Percentiles rank a stretch among this genome's conserved stretches.
Evolutionary conservation across 2,888 invertebrate genomes (phyloP).

Genomic region (Drosophila flavopinicola): DNA sequence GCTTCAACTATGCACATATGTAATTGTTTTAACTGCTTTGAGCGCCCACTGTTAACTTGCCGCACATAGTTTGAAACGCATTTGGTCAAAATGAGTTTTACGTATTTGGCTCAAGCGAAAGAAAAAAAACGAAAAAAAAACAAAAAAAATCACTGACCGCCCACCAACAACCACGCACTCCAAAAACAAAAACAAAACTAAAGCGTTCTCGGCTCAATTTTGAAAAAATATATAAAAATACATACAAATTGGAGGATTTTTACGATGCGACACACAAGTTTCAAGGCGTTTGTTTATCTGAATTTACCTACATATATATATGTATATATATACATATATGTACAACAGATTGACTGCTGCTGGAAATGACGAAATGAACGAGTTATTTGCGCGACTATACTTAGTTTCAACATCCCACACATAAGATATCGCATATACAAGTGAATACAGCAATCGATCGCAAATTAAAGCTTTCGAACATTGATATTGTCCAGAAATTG

Average conservation of each 20-base stretch:
- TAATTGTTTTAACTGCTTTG: conserved; percentile 31
- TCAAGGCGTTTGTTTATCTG: conserved; percentile 58
- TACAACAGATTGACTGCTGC: conserved; percentile 58
- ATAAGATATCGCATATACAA: conserved; percentile 14
- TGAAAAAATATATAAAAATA: conserved; percentile 28
- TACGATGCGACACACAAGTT: conserved; percentile 49
- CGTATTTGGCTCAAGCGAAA: conserved; percentile 55
- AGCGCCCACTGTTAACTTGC: conserved; percentile 43
- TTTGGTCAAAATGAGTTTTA: conserved; percentile 76
- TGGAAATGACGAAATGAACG: conserved; percentile 71
- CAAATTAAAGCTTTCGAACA: background rate
- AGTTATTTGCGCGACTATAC: conserved; percentile 72
- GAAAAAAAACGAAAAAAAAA: conserved; percentile 1
- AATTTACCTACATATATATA: conserved; percentile 61
- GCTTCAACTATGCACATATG: conserved; percentile 11
- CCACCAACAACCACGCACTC: conserved; percentile 44
- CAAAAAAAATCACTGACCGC: too few species aligned
- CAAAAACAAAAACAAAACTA: conserved; percentile 18
- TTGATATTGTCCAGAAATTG: background rate
- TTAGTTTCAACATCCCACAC: conserved; percentile 57
- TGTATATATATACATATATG: conserved; percentile 15
- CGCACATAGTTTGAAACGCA: conserved; percentile 53
- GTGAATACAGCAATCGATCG: conserved; percentile 3
- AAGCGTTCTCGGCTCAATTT: conserved; percentile 52
- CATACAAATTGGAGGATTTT: conserved; percentile 60